These are phyloP conservation scores for Sinodicranocentrus sp. DNA, from an alignment of 2,888 invertebrate species.

Conservation along the genomic window DNA sequence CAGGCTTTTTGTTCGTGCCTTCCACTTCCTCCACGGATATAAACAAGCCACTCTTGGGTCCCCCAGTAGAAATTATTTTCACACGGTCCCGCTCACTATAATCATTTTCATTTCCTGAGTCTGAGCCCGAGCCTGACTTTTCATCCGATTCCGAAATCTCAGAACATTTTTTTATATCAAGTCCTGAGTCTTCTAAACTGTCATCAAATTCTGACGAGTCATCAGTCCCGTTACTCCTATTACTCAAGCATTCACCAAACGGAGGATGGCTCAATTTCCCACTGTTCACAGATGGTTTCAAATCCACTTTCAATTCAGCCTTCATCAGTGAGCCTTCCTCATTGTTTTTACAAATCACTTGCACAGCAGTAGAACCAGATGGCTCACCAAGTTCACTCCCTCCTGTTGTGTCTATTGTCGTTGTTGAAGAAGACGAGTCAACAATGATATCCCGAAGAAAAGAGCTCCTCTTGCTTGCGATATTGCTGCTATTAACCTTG, in stretches of 20 bases:
- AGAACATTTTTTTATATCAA: constrained; percentile 72
- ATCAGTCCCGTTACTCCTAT: constrained; percentile 64
- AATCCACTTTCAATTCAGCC: constrained; percentile 69
- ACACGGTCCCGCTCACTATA: constrained; percentile 68
- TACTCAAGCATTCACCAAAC: constrained; percentile 57
- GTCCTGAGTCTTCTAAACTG: constrained; percentile 76
- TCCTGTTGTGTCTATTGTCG: constrained; percentile 45
- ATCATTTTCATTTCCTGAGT: constrained; percentile 76
- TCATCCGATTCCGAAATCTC: constrained; percentile 74
- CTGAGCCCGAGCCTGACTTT: constrained; percentile 75
- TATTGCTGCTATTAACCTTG: constrained; percentile 40
- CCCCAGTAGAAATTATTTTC: constrained; percentile 31
- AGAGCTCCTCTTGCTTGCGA: constrained; percentile 73
- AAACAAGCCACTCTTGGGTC: constrained; percentile 68
- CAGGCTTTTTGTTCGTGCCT: constrained; percentile 65
- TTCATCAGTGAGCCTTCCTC: constrained; percentile 49
- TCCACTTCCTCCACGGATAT: constrained; percentile 74
- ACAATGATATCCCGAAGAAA: constrained; percentile 74
- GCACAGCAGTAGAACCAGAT: constrained; percentile 53
- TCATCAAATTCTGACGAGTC: constrained; percentile 75
- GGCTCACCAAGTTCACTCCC: constrained; percentile 37
- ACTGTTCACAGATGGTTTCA: constrained; percentile 64
- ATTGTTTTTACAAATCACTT: constrained; percentile 63
- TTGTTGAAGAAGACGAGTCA: constrained; percentile 49
- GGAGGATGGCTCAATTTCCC: constrained; percentile 66